Conservation (phyloP, 2,797 vertebrate genomes). For the Dendrocincla tyrannina region DNA sequence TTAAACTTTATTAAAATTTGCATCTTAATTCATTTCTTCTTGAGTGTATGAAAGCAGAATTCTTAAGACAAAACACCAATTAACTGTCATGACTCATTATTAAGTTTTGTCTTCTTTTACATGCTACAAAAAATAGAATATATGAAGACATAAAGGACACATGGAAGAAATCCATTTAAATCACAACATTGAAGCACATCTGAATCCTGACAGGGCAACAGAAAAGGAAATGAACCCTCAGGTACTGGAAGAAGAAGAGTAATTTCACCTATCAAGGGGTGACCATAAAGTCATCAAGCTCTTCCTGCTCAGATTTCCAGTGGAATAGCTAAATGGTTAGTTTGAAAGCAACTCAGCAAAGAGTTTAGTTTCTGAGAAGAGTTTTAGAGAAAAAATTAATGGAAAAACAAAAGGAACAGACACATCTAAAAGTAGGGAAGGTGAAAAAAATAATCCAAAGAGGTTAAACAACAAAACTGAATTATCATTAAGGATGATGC, state of each 20-base stretch:
- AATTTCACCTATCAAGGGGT: background rate
- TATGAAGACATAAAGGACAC: background rate
- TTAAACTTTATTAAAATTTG: conserved; percentile 60
- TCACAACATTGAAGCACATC: background rate
- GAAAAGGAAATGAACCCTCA: background rate
- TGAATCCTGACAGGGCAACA: background rate
- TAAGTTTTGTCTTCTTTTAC: background rate
- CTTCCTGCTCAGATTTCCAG: background rate
- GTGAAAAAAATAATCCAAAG: background rate
- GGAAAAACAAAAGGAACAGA: background rate
- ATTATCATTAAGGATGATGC: background rate
- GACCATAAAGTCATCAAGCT: background rate
- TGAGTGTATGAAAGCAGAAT: background rate
- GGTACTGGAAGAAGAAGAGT: background rate
- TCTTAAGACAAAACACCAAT: conserved; percentile 17
- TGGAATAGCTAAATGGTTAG: background rate
- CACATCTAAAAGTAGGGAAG: background rate
- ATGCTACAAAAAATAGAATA: background rate
- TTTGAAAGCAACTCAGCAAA: background rate
- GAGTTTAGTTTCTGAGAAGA: background rate
- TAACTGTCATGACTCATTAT: background rate
- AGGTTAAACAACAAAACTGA: background rate
- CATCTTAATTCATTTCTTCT: conserved; percentile 48
- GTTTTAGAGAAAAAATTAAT: background rate
- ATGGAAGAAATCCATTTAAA: background rate